Percentiles rank a stretch among this genome's conserved stretches.
phyloP scores from a whole-genome alignment of 1,140 invertebrate genomes.

The Adelges cooleyi region DNA sequence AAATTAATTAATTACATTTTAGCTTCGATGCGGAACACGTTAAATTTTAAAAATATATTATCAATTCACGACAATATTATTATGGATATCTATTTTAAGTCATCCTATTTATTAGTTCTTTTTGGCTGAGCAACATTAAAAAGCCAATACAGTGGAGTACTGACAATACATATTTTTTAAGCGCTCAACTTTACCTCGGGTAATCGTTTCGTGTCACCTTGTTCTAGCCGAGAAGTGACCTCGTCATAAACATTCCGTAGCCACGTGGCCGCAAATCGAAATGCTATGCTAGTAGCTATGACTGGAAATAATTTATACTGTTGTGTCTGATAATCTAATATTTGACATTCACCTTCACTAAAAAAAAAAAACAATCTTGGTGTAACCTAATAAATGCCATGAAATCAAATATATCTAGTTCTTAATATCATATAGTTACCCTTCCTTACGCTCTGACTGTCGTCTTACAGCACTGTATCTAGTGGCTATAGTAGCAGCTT shows the following conservation, averaged over 20 bases:
- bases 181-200: conserved; percentile 53
- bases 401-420: too few species aligned
- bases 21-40: background rate
- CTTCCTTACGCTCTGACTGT: conserved; percentile 70
- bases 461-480: conserved; percentile 77
- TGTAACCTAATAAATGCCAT: background rate
- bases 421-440: conserved; percentile 45
- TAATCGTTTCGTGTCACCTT: conserved; percentile 62
- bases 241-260: conserved; percentile 73
- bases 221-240: conserved; percentile 62
- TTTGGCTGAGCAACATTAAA: too few species aligned
- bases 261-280: conserved; percentile 57
- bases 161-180: background rate
- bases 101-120: too few species aligned
- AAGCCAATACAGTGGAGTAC: too few species aligned
- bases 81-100: too few species aligned
- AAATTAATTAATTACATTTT: background rate
- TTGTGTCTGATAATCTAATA: conserved; percentile 86
- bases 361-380: conserved; percentile 35
- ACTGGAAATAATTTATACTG: conserved; percentile 80
- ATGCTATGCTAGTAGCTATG: conserved; percentile 66
- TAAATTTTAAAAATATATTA: background rate
- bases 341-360: conserved; percentile 72
- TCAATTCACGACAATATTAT: too few species aligned
- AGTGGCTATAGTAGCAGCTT: conserved; percentile 71